Base-by-base conservation (phyloP, 2,797 vertebrate genomes). In the Hippoglossus hippoglossus region DNA sequence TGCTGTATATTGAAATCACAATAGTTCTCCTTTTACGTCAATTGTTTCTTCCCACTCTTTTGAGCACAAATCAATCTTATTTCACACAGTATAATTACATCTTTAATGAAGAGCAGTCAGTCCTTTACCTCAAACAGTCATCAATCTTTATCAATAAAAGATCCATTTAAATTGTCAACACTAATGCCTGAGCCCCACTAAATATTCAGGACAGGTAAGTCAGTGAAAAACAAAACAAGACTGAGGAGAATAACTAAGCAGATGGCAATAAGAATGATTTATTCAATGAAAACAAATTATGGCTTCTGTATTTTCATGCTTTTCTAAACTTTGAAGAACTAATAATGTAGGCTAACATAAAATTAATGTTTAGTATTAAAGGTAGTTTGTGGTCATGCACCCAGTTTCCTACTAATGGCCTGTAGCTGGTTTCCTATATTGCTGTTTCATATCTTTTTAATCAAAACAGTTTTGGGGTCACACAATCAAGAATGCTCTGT, bases 171-270 rank as follows among this genome's bases (percentile, higher is more conserved):
- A 67, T 75, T 6, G 67, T 67, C 31, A 19, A 63, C 71, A 54
- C 46, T 59, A 73, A 72, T 67, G 66, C 56, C 26, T 58, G 2
- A 3, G 44, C 54, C 47, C 77, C 67, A 77, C 82, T 34, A 79
- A 82, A 81, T 69, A 84, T 82, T 63, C 63, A 79, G 69, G 51
- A 56, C 39, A 36, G 19, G 34, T 34, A 64, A 62, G 46, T 39
- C 49, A 0, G 61, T 53, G 67, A 62, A 73, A 63, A 82, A 79
- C 62, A 78, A 82, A 80, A 59, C 65, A 53, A 46, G 61, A 61
- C 55, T 19, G 54, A 63, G 55, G 39, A 71, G 67, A 63, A 60
- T 51, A 60, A 73, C 41, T n/a, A 39, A 71, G 55, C 26, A 60
- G 57, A 58, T 26, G 16, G 16, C 41, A 44, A 54, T 3, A 8